These are phyloP conservation scores for Scartelaos histophorus DNA, from an alignment of 2,113 vertebrate species.

Conservation along the genomic window DNA sequence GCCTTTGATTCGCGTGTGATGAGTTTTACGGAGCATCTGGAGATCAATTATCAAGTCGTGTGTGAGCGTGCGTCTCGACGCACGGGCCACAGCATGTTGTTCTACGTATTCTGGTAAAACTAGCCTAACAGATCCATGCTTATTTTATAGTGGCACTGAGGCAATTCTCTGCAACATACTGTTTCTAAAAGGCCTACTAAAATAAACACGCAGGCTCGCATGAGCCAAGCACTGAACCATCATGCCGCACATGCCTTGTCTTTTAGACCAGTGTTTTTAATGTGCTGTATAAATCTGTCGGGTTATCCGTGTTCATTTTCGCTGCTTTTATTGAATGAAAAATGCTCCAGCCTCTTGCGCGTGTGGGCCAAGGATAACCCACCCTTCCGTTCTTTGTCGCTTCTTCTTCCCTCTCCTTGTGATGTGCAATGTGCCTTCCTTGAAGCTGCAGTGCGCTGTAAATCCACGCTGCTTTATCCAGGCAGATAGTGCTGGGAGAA, in stretches of 20 bases:
- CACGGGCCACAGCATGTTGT: slow-evolving; percentile 41
- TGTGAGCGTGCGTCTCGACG: slow-evolving; percentile 40
- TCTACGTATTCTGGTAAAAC: slow-evolving; percentile 12
- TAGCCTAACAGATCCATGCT: slow-evolving; percentile 22
- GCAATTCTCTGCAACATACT: slow-evolving; percentile 33
- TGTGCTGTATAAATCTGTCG: not conserved
- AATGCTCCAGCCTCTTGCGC: not conserved
- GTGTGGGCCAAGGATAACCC: not conserved
- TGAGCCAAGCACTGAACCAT: too few species aligned
- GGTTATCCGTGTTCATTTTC: not conserved
- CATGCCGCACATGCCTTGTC: not conserved
- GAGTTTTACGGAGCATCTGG: slow-evolving; percentile 66
- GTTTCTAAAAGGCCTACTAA: not conserved
- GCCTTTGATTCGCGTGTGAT: slow-evolving; percentile 67
- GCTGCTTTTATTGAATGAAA: not conserved
- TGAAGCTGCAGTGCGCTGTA: slow-evolving; percentile 13
- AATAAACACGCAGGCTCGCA: not conserved
- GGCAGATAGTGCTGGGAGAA: slow-evolving; percentile 32
- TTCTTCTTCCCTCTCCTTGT: not conserved
- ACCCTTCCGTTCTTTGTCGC: not conserved
- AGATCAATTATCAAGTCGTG: slow-evolving; percentile 66
- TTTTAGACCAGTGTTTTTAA: not conserved
- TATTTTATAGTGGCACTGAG: slow-evolving; percentile 13
- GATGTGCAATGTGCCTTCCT: not conserved
- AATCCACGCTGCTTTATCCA: slow-evolving; percentile 28